Base-by-base conservation (phyloP, 2,888 invertebrate genomes). In the Rhagonycha lutea region DNA sequence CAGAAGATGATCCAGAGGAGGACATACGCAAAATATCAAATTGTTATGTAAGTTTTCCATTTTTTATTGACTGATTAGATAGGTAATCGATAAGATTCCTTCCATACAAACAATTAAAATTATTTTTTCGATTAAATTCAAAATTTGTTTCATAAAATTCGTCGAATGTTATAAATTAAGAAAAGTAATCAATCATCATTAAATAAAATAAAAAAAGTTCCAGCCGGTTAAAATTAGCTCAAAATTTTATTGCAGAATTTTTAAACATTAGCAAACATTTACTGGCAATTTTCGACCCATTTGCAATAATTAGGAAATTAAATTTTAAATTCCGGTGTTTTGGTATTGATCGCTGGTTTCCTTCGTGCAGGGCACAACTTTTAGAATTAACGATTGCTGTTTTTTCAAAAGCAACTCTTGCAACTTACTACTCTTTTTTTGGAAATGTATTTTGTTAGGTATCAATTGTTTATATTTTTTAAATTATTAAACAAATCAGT, bases 1-100 rank as follows among this genome's bases (percentile, higher is more conserved):
- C 85, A 77, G 88, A 90, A 70, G 90, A 90, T 74, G 89, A 90
- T 75, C 89, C 90, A 81, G 90, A 90, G 70, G 90, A 89, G 83
- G 90, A 89, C 80, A 88, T 87, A 73, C 87, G 88, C 75, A 89
- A 90, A 32, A 89, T 90, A 1, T 90, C 90, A 80, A 87, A 86
- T 78, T 91, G 90, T 74, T 83, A 91, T 89, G 91, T 91, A 83
- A 89, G 90, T 79, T 61, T 67, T 73, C 69, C 14, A 68, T 61
- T 65, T 10, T 61, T 14, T 71, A 71, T 65, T 29, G 71, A 60
- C 65, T 72, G 14, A 69, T 70, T 65, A 68, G 32, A 18, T 60
- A 18, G 9, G 23, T 32, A 62, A 24, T 63, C 73, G 23, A 29
- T 60, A 32, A 60, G 26, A 69, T 24, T 60, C 61, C n/a, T 47